Evolutionary conservation across 1,140 invertebrate species (phyloP), one percentile per base, ranked within the genome.

Genomic region (Saccostrea cuccullata): DNA sequence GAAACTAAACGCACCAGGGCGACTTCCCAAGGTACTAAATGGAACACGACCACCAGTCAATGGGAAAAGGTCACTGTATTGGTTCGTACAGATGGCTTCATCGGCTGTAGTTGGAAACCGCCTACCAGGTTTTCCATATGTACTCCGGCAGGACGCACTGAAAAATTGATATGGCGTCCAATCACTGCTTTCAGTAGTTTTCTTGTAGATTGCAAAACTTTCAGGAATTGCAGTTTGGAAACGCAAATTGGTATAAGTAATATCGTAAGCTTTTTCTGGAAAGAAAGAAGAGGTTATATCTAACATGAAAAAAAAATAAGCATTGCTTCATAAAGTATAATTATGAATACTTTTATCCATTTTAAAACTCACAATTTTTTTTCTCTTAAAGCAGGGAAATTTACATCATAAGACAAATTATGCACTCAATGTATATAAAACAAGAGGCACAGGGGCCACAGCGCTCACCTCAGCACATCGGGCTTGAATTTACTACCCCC

Each of bases 151-250:
- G 0, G 97, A 97, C 3, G 97, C 97, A 95, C 97, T 98, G 96
- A 99, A 99, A 95, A 97, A 99, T 94, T 99, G 99, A 96, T 98
- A 99, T 0, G 99, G 98, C 88, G 97, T 96, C 99, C 99, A 99
- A 4, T 96, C 95, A 2, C 96, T 96, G 86, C 97, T 96, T 92
- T 98, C 97, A 58, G 96, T 89, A 8, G 94, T 95, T 87, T 97
- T 96, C 93, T 99, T 99, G 94, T 98, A 99, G 91, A 99, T 98
- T 12, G 98, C 98, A 95, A 99, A 99, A 95, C 98, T 99, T 93
- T 99, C 98, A 0, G 99, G 99, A 73, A 98, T 96, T 0, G 98
- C 98, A 2, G 98, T 98, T 90, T 98, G 97, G 95, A 99, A 99
- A 89, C 98, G 96, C 23, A 99, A 95, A 83, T 98, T 96, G 2